Evolutionary conservation across 2,888 invertebrate species (phyloP), one percentile per base, ranked within the genome.

Genomic region (Agapostemon virescens): DNA sequence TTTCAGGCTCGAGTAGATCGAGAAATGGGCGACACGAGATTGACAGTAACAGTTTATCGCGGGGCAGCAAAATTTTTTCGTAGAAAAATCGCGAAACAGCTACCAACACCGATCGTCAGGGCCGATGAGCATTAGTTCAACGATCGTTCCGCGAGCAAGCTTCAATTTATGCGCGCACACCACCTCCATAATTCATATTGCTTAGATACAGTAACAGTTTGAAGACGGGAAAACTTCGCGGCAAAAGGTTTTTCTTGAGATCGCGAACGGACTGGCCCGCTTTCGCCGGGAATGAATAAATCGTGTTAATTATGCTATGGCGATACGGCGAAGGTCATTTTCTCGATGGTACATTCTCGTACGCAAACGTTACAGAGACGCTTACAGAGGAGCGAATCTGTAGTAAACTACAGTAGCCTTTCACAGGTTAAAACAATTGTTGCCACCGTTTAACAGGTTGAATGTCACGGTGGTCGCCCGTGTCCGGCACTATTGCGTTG

Each of bases 91-190:
- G 40, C 61, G 69, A n/a, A 71, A 58, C 45, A 73, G 66, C 33
- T 33, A 20, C 61, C 33, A 61, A 61, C 58, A 23, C 30, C 68
- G 76, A 83, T 75, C 84, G 87, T 87, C 87, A 86, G 86, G 87
- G 83, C 87, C 85, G 83, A 86, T 84, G 87, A 87, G 73, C 87
- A 87, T 84, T 84, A 84, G 87, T 87, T 87, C 87, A 87, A 87
- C 85, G 87, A 87, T 87, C 87, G 87, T 87, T 87, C 87, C 87
- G 86, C 87, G 85, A 83, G 84, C 78, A 77, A 68, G 74, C 52
- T 78, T 83, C 82, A 84, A 84, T 87, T 80, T 87, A 85, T 83
- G 83, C 86, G 79, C 81, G 79, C 81, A 75, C 79, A 75, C 79
- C 86, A 85, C 83, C 86, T 87, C 83, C 86, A 86, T 86, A 87